These are phyloP conservation scores for Coreius guichenoti DNA, from an alignment of 2,797 vertebrate species.

Conservation along the genomic window DNA sequence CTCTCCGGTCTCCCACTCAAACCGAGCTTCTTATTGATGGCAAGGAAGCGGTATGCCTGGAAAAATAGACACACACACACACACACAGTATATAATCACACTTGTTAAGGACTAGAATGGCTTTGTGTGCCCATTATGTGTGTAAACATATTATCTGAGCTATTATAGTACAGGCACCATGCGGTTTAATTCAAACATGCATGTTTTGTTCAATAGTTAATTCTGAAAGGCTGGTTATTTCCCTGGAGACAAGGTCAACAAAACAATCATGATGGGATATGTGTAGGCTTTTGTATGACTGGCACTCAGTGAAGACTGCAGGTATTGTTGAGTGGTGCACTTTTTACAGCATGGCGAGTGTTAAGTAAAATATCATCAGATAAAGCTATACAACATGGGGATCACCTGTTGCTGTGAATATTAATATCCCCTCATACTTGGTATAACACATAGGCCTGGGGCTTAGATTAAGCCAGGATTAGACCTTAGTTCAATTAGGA, in stretches of 20 bases:
- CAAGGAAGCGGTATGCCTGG: constrained; percentile 95
- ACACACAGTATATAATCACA: constrained; percentile 13
- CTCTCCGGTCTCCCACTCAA: constrained; percentile 93
- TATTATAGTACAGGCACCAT: background rate
- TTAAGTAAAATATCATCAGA: background rate
- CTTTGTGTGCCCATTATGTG: constrained; percentile 21
- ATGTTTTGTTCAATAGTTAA: constrained; percentile 2
- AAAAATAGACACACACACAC: constrained; percentile 44
- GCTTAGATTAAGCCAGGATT: no score
- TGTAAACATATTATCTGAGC: constrained; percentile 2
- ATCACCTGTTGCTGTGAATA: background rate
- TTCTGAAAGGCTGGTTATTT: background rate
- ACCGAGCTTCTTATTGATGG: constrained; percentile 91
- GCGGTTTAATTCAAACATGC: background rate
- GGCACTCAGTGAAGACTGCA: background rate
- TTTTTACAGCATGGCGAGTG: background rate
- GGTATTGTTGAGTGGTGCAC: background rate
- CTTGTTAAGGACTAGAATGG: background rate
- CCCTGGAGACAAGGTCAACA: background rate
- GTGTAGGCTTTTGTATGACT: background rate
- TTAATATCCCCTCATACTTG: background rate
- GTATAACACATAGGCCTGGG: background rate
- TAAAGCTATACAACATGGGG: background rate
- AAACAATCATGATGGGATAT: background rate
- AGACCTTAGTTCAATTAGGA: no score